phyloP scores from a whole-genome alignment of 2,888 invertebrate genomes.

The Latrodectus hesperus region DNA sequence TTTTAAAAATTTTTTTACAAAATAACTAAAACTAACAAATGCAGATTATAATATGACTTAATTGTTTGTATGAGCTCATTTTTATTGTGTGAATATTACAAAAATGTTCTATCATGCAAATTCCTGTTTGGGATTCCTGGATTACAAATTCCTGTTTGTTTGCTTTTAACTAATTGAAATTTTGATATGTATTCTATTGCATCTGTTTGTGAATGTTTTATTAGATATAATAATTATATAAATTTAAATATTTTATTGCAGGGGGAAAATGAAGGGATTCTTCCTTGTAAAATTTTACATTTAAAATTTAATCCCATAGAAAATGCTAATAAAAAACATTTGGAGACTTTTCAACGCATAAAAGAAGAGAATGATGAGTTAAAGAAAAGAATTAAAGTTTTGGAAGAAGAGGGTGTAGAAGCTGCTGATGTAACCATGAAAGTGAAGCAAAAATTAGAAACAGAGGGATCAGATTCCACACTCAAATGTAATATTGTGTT shows the following conservation, averaged over 20 bases:
- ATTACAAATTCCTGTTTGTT: too few relatives aligned
- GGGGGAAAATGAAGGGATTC: neutral
- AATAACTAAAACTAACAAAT: too few relatives aligned
- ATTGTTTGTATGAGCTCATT: too few relatives aligned
- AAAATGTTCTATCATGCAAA: too few relatives aligned
- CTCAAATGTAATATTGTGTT: slow-evolving; percentile 71
- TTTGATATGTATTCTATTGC: too few relatives aligned
- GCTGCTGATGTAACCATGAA: slow-evolving; percentile 72
- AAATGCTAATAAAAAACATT: slow-evolving; percentile 81
- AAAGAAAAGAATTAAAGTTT: slow-evolving; percentile 71
- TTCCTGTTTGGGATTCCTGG: too few relatives aligned
- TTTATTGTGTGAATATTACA: too few relatives aligned
- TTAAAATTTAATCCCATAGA: slow-evolving; percentile 84
- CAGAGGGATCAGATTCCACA: slow-evolving; percentile 69
- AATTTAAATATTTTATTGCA: neutral
- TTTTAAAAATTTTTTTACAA: too few relatives aligned
- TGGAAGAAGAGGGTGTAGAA: slow-evolving; percentile 73
- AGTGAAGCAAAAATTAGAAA: slow-evolving; percentile 52
- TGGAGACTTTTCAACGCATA: slow-evolving; percentile 77
- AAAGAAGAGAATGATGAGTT: slow-evolving; percentile 70
- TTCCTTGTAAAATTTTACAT: slow-evolving; percentile 78
- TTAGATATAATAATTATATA: too few relatives aligned
- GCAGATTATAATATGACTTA: too few relatives aligned
- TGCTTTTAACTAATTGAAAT: too few relatives aligned
- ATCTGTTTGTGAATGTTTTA: too few relatives aligned